Percentiles rank a stretch among this genome's conserved stretches.
These are phyloP conservation scores for Papilio polyxenes DNA, from an alignment of 1,140 invertebrate species.

Conservation along the genomic window DNA sequence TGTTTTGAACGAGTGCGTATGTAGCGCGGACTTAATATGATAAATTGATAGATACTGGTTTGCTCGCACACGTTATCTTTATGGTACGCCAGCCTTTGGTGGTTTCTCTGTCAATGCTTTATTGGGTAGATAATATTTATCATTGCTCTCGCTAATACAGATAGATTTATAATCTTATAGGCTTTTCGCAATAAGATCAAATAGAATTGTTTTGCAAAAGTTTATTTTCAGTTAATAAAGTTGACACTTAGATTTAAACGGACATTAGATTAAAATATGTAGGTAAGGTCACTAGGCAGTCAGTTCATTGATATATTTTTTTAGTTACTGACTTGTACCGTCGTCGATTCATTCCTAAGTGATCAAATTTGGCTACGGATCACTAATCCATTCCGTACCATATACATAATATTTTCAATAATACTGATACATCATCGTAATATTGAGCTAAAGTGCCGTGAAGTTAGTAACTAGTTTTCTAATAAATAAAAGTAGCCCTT, in stretches of 20 bases:
- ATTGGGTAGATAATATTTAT: constrained; percentile 33
- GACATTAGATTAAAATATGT: no score
- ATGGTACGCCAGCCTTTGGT: constrained; percentile 35
- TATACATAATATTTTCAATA: not conserved
- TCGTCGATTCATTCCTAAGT: not conserved
- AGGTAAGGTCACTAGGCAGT: no score
- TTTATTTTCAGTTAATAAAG: not conserved
- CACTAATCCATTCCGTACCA: not conserved
- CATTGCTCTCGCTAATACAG: constrained; percentile 20
- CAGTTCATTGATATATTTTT: not conserved
- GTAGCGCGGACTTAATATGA: constrained; percentile 39
- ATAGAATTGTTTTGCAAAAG: not conserved
- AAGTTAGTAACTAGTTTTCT: constrained; percentile 27
- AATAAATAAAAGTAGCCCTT: constrained; percentile 39
- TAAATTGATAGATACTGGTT: constrained; percentile 39
- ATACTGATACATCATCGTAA: not conserved
- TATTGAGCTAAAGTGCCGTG: constrained; percentile 4
- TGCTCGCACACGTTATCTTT: constrained; percentile 36
- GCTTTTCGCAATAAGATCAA: constrained; percentile 3
- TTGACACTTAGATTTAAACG: not conserved
- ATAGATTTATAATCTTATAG: constrained; percentile 17
- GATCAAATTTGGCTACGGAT: not conserved
- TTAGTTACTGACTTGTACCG: not conserved
- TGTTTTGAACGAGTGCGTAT: constrained; percentile 37
- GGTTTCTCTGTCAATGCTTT: constrained; percentile 36